Base-by-base conservation (phyloP, 2,797 vertebrate genomes). In the Nasua narica region DNA sequence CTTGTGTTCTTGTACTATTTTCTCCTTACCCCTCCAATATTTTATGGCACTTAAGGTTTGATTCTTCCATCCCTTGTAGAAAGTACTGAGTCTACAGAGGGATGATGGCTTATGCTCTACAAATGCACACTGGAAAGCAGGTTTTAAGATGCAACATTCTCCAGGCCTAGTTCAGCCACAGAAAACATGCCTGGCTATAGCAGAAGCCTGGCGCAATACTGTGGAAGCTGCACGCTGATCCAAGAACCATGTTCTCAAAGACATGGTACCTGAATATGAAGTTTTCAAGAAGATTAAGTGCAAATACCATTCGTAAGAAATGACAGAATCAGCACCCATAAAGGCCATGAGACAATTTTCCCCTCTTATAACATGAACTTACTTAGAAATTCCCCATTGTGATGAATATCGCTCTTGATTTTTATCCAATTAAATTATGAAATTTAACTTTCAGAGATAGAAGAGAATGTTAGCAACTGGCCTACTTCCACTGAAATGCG, bases 131-230 rank as follows among this genome's bases (percentile, higher is more conserved):
- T 97, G 97, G 96, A 98, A 99, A 98, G 98, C 98, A 98, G 91
- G 98, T 98, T 98, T 98, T 96, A 98, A 98, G 98, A 98, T 98
- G 98, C 98, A 98, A 98, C 99, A 99, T 99, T 99, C 98, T 98
- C 98, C 98, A 98, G 98, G 98, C 98, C 98, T 98, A 97, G 97
- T 98, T 98, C 98, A 98, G 98, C 98, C 96, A 74, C 98, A 98
- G 87, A 95, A 98, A 97, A 98, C 99, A 99, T 99, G 99, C 99
- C 98, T 98, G 97, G 97, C 98, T 98, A 96, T 87, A 98, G 98
- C 98, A 98, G 97, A 99, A 98, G 98, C 98, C 98, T 18, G 98
- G 97, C 98, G 98, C 98, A 98, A 96, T 98, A 98, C 98, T 97
- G 98, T 98, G 97, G 94, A 98, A 98, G 97, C 98, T 58, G 95